Base-by-base conservation (phyloP, 2,797 vertebrate species). In the Lemur catta region DNA sequence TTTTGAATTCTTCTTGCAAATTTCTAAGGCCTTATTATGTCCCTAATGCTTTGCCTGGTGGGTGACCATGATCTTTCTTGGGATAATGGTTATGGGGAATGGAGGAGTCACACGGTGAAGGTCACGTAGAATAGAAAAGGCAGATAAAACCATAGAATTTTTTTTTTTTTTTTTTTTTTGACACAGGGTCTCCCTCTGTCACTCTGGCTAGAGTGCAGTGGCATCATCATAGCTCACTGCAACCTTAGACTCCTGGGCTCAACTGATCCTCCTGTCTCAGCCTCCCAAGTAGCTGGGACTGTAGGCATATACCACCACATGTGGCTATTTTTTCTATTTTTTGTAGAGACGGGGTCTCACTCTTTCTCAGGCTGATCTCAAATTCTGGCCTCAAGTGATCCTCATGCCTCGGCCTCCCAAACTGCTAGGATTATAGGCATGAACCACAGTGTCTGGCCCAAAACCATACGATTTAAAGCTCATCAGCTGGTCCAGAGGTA, bases 1-100 rank as follows among this genome's bases (percentile, higher is more conserved):
- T 82, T 95, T 76, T 50, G 12, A 90, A 90, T 90, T 61, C 50
- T 87, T 59, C 30, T 75, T 94, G 15, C 52, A 88, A 18, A 61
- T 63, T 78, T 89, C 38, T 55, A 59, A 67, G 55, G 41, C 9
- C 41, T 92, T 79, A 26, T 72, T 76, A 43, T 12, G 3, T 86
- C 46, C 26, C 48, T 55, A 79, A 7, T 74, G 48, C 38, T 91
- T 95, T 93, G n/a, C 72, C 74, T 52, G 1, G 8, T 87, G 38
- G 6, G 6, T 57, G n/a, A 57, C 50, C 72, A 6, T 57, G 20
- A 61, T 84, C 10, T 57, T 76, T n/a, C 0, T 35, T 67, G 35
- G 33, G 17, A 35, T 67, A 5, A 75, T n/a, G 13, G 46, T 50
- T 76, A 59, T 4, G 78, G 35, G 1, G n/a, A 86, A 30, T 4